These are phyloP conservation scores for Casuarius casuarius DNA, from an alignment of 2,113 vertebrate genomes.

Conservation along the genomic window DNA sequence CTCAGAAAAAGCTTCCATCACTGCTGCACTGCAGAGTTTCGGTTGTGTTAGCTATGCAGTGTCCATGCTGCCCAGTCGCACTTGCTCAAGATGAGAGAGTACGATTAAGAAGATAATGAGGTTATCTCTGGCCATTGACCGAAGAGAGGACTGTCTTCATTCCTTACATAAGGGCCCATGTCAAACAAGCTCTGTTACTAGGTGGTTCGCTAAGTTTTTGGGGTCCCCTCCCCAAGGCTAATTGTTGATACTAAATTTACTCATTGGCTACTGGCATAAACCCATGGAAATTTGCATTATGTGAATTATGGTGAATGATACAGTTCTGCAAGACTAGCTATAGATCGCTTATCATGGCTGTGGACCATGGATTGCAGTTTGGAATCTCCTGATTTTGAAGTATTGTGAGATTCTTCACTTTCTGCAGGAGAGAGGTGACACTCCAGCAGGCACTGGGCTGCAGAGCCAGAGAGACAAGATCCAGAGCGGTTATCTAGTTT, in stretches of 20 bases:
- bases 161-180: not conserved
- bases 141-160: not conserved
- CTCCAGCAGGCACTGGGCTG: not conserved
- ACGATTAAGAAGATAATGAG: not conserved
- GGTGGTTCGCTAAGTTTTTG: not conserved
- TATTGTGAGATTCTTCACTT: not conserved
- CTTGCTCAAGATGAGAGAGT: not conserved
- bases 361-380: not conserved
- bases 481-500: not conserved
- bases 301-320: not conserved
- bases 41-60: not conserved
- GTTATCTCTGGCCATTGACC: rapidly evolving
- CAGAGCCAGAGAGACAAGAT: not conserved
- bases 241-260: not conserved
- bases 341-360: not conserved
- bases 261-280: not conserved
- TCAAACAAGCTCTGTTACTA: not conserved
- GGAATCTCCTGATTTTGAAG: not conserved
- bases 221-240: not conserved
- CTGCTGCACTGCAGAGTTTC: not conserved
- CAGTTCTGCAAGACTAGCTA: not conserved
- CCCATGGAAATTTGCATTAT: not conserved
- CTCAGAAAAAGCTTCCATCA: not conserved
- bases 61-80: not conserved
- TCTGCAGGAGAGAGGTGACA: not conserved